These are phyloP conservation scores for Scaptomyza hsui DNA, from an alignment of 1,140 invertebrate species.

Conservation along the genomic window DNA sequence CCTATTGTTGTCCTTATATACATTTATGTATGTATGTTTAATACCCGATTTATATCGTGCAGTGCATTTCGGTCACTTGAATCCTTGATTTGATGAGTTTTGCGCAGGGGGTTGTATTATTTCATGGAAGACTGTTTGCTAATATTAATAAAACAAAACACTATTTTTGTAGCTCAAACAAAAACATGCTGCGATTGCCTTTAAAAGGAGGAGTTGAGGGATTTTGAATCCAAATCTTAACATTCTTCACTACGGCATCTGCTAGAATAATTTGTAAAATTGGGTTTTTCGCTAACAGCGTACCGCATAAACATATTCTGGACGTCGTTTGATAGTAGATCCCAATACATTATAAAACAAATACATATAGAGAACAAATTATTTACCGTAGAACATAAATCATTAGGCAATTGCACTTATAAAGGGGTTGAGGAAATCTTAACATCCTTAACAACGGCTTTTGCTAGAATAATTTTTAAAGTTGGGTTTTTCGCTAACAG, in stretches of 20 bases:
- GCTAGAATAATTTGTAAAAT: slow-evolving; percentile 27
- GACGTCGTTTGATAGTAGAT: slow-evolving; percentile 72
- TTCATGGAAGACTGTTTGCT: slow-evolving; percentile 69
- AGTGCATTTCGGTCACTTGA: slow-evolving; percentile 58
- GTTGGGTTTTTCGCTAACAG: slow-evolving; percentile 71
- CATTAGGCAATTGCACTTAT: slow-evolving; percentile 20
- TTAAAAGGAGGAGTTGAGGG: neutral
- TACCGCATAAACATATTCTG: slow-evolving; percentile 34
- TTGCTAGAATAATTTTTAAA: slow-evolving; percentile 24
- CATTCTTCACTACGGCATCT: slow-evolving; percentile 3
- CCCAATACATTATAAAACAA: slow-evolving; percentile 18
- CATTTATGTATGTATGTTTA: neutral
- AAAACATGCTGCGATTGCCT: too few relatives aligned
- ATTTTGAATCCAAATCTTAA: too few relatives aligned
- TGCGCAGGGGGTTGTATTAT: too few relatives aligned
- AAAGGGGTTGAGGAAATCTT: slow-evolving; percentile 6
- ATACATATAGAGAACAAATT: too few relatives aligned
- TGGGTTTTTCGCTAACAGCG: slow-evolving; percentile 73
- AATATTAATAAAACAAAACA: too few relatives aligned
- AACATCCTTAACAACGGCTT: slow-evolving; percentile 1
- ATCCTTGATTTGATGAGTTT: slow-evolving; percentile 59
- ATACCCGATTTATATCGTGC: too few relatives aligned
- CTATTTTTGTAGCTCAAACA: too few relatives aligned
- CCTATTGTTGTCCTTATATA: slow-evolving; percentile 10
- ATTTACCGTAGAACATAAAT: too few relatives aligned